A percentile compares a stretch with the other conserved stretches of the same genome.
Evolutionary conservation across 1,140 invertebrate genomes (phyloP).

Genomic region (Paralvinella palmiformis): DNA sequence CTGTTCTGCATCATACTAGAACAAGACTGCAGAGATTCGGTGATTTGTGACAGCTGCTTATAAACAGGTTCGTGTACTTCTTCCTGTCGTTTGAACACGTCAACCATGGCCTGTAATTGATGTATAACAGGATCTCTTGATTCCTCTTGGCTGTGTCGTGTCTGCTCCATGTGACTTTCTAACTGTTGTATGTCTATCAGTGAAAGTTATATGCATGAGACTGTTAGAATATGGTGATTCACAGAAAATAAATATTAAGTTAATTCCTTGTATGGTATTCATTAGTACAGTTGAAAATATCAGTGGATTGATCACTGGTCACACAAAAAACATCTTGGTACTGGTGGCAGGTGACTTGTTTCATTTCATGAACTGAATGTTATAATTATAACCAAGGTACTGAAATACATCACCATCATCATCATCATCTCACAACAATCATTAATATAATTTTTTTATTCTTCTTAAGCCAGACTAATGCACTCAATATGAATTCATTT

Average conservation of each 20-base stretch:
- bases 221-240: not conserved
- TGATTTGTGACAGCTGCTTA: not conserved
- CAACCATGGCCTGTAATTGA: slow-evolving; percentile 33
- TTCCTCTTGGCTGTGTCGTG: slow-evolving; percentile 36
- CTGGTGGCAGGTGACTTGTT: no score
- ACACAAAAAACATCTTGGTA: not conserved
- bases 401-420: no score
- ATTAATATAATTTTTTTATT: no score
- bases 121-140: slow-evolving; percentile 32
- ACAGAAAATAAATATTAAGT: not conserved
- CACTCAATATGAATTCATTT: no score
- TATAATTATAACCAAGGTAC: no score
- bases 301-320: not conserved
- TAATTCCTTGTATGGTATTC: not conserved
- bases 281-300: not conserved
- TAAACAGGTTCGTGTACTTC: not conserved
- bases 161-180: slow-evolving; percentile 48
- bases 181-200: slow-evolving; percentile 52
- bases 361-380: no score
- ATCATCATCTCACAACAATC: no score
- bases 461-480: no score
- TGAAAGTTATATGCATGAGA: no score
- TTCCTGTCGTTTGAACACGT: slow-evolving; percentile 26
- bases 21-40: not conserved
- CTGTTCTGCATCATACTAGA: not conserved